Base-by-base conservation (phyloP, 2,797 vertebrate species). In the Myoxocephalus aenaeus region DNA sequence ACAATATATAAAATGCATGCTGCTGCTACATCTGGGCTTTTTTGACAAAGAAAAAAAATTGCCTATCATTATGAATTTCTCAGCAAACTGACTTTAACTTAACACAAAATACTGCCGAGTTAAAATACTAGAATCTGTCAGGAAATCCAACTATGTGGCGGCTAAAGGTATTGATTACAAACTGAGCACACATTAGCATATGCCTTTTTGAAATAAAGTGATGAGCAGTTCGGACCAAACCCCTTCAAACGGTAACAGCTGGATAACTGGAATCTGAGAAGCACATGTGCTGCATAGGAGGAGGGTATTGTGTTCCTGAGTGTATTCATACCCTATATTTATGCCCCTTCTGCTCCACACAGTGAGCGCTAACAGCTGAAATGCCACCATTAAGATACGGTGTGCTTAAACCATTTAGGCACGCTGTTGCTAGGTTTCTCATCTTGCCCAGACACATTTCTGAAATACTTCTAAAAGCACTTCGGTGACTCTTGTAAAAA, bases 361-460 rank as follows among this genome's bases (percentile, higher is more conserved):
- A 58, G 81, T 88, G 89, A 88, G 83, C 79, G 27, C 69, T 56
- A 88, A 92, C 93, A 94, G 92, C 92, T 93, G 89, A 93, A 92
- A 89, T 86, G 88, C 84, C 86, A 89, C 80, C 79, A 53, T 65
- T 82, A 46, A 89, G 90, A 94, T 91, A 90, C 72, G 83, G 85
- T 66, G 75, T 29, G 83, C 89, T 91, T 91, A 92, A 92, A 92
- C 85, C 91, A 66, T 92, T 93, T 93, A 91, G 89, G 75, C 86
- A 90, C 77, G 85, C 87, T 69, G 81, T 89, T 90, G 89, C 89
- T 87, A 80, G 81, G 87, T 90, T 92, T 91, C 92, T 91, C 92
- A 88, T 92, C 90, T 92, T 44, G 75, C 84, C 75, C 9, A 6
- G 82, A 85, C 89, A 92, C 92, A 91, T 92, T 93, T 91, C 74